phyloP scores from a whole-genome alignment of 2,113 vertebrate genomes.

The Coturnix japonica region DNA sequence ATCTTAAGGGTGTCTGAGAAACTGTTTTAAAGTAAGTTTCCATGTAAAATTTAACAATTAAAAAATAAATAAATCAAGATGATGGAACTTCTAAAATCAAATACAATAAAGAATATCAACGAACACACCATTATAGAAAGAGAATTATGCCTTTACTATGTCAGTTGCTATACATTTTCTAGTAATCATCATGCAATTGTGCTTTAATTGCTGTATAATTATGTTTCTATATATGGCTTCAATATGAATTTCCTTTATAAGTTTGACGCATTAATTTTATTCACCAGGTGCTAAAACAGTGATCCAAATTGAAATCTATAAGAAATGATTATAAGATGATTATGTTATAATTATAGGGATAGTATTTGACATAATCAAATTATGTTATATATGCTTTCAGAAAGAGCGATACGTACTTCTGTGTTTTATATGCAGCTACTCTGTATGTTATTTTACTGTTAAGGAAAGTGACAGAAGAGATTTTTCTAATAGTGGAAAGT shows the following conservation, averaged over 20 bases:
- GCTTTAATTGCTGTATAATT: slow-evolving; percentile 39
- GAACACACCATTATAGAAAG: background rate
- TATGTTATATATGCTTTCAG: background rate
- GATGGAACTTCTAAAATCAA: background rate
- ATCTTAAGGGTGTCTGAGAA: background rate
- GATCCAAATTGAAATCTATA: background rate
- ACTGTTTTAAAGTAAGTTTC: background rate
- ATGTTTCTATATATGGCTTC: background rate
- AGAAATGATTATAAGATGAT: background rate
- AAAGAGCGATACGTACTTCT: background rate
- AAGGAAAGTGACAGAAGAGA: background rate
- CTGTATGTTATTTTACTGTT: background rate
- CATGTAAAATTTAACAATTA: background rate
- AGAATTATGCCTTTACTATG: background rate
- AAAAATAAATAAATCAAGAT: background rate
- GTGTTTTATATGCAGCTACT: background rate
- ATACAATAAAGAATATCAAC: background rate
- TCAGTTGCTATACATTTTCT: slow-evolving; percentile 1
- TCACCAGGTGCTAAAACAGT: background rate
- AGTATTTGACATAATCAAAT: background rate
- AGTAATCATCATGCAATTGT: background rate
- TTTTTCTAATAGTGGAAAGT: background rate
- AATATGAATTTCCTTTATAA: background rate
- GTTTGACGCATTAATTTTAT: slow-evolving; percentile 8
- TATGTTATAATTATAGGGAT: background rate